phyloP scores from a whole-genome alignment of 2,888 invertebrate species.

The Thyatira batis region DNA sequence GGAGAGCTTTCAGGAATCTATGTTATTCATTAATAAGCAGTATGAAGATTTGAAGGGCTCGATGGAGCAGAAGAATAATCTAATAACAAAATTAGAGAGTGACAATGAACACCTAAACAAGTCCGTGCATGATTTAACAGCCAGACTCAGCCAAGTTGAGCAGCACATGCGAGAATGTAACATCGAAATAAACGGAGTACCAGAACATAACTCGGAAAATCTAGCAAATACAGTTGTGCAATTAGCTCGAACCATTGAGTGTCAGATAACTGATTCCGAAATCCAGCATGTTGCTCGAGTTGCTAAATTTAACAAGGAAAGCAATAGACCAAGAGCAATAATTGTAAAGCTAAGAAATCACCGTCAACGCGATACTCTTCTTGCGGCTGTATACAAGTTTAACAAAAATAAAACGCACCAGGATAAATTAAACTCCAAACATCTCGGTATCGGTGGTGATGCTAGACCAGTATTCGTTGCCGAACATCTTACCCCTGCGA shows the following conservation, averaged over 20 bases:
- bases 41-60: constrained; percentile 13
- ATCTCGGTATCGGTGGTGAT: constrained; percentile 20
- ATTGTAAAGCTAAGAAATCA: constrained; percentile 20
- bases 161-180: constrained; percentile 22
- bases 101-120: constrained; percentile 14
- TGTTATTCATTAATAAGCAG: constrained; percentile 9
- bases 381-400: constrained; percentile 15
- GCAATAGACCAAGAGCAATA: constrained; percentile 17
- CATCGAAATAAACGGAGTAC: constrained; percentile 25
- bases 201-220: constrained; percentile 23
- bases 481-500: constrained; percentile 26
- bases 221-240: constrained; percentile 12
- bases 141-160: constrained; percentile 15
- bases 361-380: constrained; percentile 15
- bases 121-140: constrained; percentile 15
- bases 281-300: constrained; percentile 15
- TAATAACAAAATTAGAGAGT: constrained; percentile 13
- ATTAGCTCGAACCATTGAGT: constrained; percentile 4
- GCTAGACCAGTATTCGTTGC: constrained; percentile 18
- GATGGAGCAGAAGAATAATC: constrained; percentile 12
- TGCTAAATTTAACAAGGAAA: constrained; percentile 17
- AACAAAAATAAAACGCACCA: constrained; percentile 18
- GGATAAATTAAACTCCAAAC: constrained; percentile 12
- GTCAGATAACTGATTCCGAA: constrained; percentile 10
- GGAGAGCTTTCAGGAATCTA: constrained; percentile 6